Evolutionary conservation across 2,888 invertebrate genomes (phyloP).

Genomic region (Drosophila limbata): DNA sequence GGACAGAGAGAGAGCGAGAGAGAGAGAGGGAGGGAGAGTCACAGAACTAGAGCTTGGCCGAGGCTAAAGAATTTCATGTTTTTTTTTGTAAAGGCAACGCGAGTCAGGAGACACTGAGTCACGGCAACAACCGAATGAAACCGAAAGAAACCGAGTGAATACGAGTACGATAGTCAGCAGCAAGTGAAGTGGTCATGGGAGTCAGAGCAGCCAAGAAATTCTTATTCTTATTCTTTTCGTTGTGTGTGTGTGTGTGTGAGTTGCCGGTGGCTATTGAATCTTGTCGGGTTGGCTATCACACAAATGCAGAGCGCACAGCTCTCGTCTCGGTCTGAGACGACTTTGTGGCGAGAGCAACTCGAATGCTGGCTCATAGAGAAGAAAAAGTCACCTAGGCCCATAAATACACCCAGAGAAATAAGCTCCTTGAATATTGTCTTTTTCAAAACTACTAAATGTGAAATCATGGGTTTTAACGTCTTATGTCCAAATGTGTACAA

Average conservation of each 20-base stretch:
- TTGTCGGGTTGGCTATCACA: constrained; percentile 61
- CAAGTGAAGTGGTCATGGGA: constrained; percentile 52
- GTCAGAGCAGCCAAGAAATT: constrained; percentile 55
- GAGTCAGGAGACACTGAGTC: constrained; percentile 59
- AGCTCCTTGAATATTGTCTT: background rate
- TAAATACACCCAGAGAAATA: constrained; percentile 1
- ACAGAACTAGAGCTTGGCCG: constrained; percentile 49
- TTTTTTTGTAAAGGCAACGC: constrained; percentile 18
- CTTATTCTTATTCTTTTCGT: constrained; percentile 29
- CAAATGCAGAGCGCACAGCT: constrained; percentile 35
- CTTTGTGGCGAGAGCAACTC: constrained; percentile 20
- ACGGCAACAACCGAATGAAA: constrained; percentile 34
- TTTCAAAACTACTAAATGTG: too few relatives aligned
- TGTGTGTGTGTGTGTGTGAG: constrained; percentile 54
- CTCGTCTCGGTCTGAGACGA: constrained; percentile 25
- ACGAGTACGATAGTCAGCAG: constrained; percentile 44
- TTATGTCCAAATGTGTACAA: too few relatives aligned
- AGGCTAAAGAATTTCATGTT: constrained; percentile 65
- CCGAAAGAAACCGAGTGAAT: constrained; percentile 47
- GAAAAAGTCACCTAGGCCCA: constrained; percentile 14
- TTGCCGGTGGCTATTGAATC: constrained; percentile 81
- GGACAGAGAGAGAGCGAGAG: constrained; percentile 4
- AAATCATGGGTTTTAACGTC: too few relatives aligned
- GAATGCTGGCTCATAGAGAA: constrained; percentile 34
- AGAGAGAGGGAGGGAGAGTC: constrained; percentile 11